Evolutionary conservation across 1,140 invertebrate genomes (phyloP).

Genomic region (Anastatus disparis): DNA sequence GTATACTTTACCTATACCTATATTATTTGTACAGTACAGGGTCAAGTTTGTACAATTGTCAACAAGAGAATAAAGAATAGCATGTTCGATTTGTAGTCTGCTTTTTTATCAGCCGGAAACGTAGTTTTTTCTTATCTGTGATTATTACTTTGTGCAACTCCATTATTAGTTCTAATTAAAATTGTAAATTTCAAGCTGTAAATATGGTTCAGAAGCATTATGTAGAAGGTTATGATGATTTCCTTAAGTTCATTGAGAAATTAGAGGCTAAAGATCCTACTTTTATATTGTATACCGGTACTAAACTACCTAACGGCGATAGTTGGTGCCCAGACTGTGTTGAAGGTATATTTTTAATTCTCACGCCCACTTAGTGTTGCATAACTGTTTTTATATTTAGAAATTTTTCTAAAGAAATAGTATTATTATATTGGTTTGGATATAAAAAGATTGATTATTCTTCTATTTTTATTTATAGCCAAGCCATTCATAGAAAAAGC

Average conservation of each 20-base stretch:
- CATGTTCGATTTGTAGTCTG: too few relatives aligned
- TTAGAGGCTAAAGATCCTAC: conserved; percentile 64
- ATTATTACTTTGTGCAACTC: too few relatives aligned
- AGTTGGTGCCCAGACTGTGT: conserved; percentile 84
- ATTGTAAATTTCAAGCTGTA: neutral
- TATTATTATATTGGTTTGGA: too few relatives aligned
- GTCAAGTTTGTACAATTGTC: too few relatives aligned
- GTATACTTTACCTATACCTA: too few relatives aligned
- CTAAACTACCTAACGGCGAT: conserved; percentile 72
- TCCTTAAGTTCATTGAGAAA: conserved; percentile 67
- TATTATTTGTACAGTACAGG: too few relatives aligned
- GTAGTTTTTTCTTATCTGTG: too few relatives aligned
- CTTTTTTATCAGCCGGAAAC: too few relatives aligned
- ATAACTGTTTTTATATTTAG: too few relatives aligned
- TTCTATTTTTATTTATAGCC: conserved; percentile 60
- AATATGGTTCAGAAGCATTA: conserved; percentile 70
- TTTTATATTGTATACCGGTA: conserved; percentile 75
- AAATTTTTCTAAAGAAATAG: too few relatives aligned
- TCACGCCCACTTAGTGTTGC: too few relatives aligned
- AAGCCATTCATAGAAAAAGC: conserved; percentile 73
- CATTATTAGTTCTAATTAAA: neutral
- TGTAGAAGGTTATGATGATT: conserved; percentile 71
- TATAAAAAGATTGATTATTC: neutral
- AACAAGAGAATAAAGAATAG: too few relatives aligned
- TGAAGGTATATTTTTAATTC: conserved; percentile 65